Evolutionary conservation across 2,113 vertebrate species (phyloP), one percentile per base, ranked within the genome.

Genomic region (Muscicapa adusta): DNA sequence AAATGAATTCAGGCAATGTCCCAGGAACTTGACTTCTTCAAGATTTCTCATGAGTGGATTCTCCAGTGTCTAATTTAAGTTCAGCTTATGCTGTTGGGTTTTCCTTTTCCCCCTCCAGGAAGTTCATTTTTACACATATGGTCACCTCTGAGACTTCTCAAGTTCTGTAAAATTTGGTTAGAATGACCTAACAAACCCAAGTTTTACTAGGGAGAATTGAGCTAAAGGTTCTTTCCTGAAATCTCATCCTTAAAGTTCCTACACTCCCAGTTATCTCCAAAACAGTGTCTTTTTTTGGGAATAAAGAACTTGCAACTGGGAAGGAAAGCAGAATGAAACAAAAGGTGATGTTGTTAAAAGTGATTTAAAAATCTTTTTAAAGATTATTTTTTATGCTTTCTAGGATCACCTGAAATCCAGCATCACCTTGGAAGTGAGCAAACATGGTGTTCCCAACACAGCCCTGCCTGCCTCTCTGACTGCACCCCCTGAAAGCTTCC

Each of bases 321-420:
- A 26, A 51, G 14, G 26, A 51, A 51, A 31, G 42, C 33, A 29
- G 43, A 68, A 80, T 0, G 12, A 62, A 92, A 73, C 42, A 28
- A 66, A 73, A 26, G 24, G 20, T 2, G 12, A 8, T 22, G 20
- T 4, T n/a, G 29, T 54, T 80, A 45, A 38, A 84, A 33, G 16
- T 12, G 16, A 54, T 9, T 51, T 67, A 18, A 81, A 84, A 56
- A 33, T 47, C 28, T 1, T n/a, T 54, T 9, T n/a, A n/a, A n/a
- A n/a, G n/a, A n/a, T n/a, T n/a, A n/a, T n/a, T 1, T n/a, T 54
- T 9, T n/a, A 0, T 0, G 2, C 33, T 58, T 77, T 54, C 65
- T 8, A 84, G 80, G 65, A 89, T 63, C 76, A 22, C 58, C n/a
- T 3, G 0, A 63, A 85, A 63, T 14, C 17, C 85, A 60, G 94